Percentiles rank a stretch among this genome's conserved stretches.
Evolutionary conservation across 2,797 vertebrate genomes (phyloP).

Genomic region (Cuniculus paca): DNA sequence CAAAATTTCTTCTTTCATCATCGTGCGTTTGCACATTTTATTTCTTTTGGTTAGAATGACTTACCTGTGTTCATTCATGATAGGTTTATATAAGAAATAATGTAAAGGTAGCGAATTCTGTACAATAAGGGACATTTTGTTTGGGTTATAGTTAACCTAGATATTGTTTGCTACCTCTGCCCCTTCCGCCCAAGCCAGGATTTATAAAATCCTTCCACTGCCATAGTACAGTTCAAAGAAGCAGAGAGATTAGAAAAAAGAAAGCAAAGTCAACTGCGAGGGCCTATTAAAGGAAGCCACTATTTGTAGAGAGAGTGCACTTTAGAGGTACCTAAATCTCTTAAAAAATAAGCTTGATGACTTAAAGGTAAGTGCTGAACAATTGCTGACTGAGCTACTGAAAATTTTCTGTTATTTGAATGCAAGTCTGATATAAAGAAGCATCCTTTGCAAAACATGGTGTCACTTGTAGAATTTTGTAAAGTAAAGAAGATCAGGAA

Average conservation of each 20-base stretch:
- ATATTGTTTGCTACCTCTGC: constrained; percentile 34
- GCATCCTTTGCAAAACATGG: not conserved
- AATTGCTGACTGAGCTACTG: constrained; percentile 28
- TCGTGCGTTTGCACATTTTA: not conserved
- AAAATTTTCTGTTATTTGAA: constrained; percentile 47
- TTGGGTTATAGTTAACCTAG: constrained; percentile 26
- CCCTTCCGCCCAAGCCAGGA: not conserved
- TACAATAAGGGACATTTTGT: constrained; percentile 22
- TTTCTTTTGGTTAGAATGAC: constrained; percentile 45
- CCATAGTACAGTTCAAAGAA: constrained; percentile 59
- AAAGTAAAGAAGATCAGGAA: constrained; percentile 68
- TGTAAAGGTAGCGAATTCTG: constrained; percentile 18
- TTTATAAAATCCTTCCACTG: constrained; percentile 67
- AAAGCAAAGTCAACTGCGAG: constrained; percentile 54
- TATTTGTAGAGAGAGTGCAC: constrained; percentile 37
- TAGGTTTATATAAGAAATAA: constrained; percentile 66
- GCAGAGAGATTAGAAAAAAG: constrained; percentile 61
- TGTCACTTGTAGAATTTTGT: constrained; percentile 60
- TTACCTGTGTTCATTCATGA: constrained; percentile 52
- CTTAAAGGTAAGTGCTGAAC: constrained; percentile 69
- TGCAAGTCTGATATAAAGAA: constrained; percentile 55
- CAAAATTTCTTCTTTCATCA: constrained; percentile 6
- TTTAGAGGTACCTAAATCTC: constrained; percentile 53
- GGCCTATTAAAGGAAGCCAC: constrained; percentile 8
- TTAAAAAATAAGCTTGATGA: constrained; percentile 71